Percentiles rank a stretch among this genome's conserved stretches.
Evolutionary conservation across 2,888 invertebrate genomes (phyloP).

Genomic region (Eilema depressum): DNA sequence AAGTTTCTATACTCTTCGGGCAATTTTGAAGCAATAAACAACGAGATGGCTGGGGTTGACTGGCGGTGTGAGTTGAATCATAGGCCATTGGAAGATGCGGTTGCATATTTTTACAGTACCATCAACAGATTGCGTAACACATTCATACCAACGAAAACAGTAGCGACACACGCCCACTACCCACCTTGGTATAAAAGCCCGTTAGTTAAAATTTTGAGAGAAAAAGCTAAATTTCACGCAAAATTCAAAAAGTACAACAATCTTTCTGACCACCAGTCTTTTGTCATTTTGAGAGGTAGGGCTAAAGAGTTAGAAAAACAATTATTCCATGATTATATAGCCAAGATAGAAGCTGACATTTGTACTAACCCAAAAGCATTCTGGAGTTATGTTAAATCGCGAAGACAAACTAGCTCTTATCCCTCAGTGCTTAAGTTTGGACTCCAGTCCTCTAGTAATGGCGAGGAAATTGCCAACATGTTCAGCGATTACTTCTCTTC

Average conservation of each 20-base stretch:
- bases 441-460: neutral
- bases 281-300: neutral
- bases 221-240: slow-evolving; percentile 10
- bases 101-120: slow-evolving; percentile 9
- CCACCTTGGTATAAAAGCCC: slow-evolving; percentile 17
- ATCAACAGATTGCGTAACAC: neutral
- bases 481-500: slow-evolving; percentile 3
- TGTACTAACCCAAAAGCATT: neutral
- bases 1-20: slow-evolving; percentile 9
- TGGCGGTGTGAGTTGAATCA: slow-evolving; percentile 7
- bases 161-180: neutral
- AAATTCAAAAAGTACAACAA: neutral
- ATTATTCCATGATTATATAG: neutral
- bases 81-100: slow-evolving; percentile 12
- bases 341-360: neutral
- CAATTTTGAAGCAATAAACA: slow-evolving; percentile 8
- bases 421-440: neutral
- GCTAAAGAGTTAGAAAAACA: neutral
- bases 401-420: neutral
- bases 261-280: neutral
- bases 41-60: neutral
- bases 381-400: slow-evolving; percentile 7
- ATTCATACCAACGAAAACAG: slow-evolving; percentile 10
- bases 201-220: slow-evolving; percentile 11
- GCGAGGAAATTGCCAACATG: neutral